phyloP scores from a whole-genome alignment of 1,140 invertebrate genomes.

The Drosophila suzukii region DNA sequence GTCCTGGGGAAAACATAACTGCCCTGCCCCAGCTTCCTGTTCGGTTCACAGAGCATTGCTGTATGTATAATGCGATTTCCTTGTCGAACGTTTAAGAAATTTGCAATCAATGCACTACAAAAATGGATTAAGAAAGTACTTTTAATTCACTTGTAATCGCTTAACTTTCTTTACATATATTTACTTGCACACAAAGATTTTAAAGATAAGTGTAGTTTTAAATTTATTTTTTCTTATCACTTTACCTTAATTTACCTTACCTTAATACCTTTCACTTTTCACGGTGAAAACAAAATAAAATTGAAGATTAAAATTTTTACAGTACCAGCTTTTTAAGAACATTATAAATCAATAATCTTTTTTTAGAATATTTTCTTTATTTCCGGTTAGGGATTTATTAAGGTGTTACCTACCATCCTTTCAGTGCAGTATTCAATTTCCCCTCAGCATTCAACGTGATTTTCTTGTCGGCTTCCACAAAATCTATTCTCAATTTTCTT shows the following conservation, averaged over 20 bases:
- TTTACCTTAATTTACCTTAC: too few relatives aligned
- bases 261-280: too few relatives aligned
- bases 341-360: too few relatives aligned
- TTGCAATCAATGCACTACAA: neutral
- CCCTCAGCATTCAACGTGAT: neutral
- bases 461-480: neutral
- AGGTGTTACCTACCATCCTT: neutral
- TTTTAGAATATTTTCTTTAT: too few relatives aligned
- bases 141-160: neutral
- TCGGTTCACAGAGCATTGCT: slow-evolving; percentile 17
- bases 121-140: neutral
- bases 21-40: slow-evolving; percentile 1
- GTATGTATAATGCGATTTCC: slow-evolving; percentile 12
- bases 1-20: slow-evolving; percentile 25
- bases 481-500: neutral
- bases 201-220: too few relatives aligned
- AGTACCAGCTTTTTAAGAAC: too few relatives aligned
- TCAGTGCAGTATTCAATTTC: neutral
- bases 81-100: slow-evolving; percentile 13
- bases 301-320: too few relatives aligned
- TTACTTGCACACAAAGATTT: too few relatives aligned
- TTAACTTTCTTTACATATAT: too few relatives aligned
- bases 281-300: too few relatives aligned
- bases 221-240: too few relatives aligned
- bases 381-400: neutral